Evolutionary conservation across 1,140 invertebrate genomes (phyloP), one percentile per base, ranked within the genome.

Genomic region (Sycobia sp.): DNA sequence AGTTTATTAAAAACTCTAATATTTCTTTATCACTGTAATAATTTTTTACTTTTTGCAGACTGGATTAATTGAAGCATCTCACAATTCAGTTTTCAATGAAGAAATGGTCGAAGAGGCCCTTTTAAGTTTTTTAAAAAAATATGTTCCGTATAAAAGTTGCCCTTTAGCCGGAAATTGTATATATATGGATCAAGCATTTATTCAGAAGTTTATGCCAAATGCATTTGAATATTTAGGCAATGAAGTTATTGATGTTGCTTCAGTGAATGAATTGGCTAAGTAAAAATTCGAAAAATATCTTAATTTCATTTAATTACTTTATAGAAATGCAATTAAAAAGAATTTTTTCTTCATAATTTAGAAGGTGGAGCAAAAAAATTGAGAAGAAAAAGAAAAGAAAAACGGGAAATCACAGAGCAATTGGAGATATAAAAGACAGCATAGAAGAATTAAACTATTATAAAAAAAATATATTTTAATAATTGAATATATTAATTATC

Each of bases 121-220:
- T 16, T 69, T 95, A n/a, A 69, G 87, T 4, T 95, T 95, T 82
- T 71, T 97, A 0, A 75, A 85, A 69, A 69, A 84, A 44, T 84
- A 95, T 77, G 86, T 88, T 13, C 83, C 84, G 0, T 73, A 86
- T 70, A 83, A 86, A 66, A 76, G 70, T 41, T 82, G 80, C 59
- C 92, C 93, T 0, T 72, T 98, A 18, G 95, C 91, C 54, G 96
- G 96, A 0, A 99, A 96, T 82, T 90, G 91, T 58, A 85, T 98
- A 4, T 91, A 93, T 70, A 89, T 91, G 84, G 96, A 98, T 77
- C 81, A 90, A 64, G 50, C 89, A 10, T 96, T 96, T 80, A 65
- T 96, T 34, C 66, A 73, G 2, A 90, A 90, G 78, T 87, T 90
- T 69, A 91, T 95, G 88, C 91, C 92, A 0, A 79, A 69, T 27